Evolutionary conservation across 2,797 vertebrate species (phyloP), one percentile per base, ranked within the genome.

Genomic region (Mormyrops boulengeri): DNA sequence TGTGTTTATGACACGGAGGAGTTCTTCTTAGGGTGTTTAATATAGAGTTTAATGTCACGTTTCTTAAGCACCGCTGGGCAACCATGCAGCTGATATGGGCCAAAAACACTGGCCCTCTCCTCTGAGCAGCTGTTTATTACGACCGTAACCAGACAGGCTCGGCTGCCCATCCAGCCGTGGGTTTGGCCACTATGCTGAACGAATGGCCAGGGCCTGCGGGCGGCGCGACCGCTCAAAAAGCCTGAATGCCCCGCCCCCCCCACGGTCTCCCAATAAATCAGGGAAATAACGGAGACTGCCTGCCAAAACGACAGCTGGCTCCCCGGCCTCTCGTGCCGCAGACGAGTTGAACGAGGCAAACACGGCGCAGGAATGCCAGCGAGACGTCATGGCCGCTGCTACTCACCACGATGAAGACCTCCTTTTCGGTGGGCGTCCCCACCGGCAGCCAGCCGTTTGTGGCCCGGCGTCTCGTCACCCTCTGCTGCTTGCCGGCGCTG

Each of bases 401-500:
- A 97, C 99, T 90, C 95, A 99, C 99, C 97, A 99, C 96, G 11
- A 98, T 97, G 69, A 99, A 99, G 90, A 99, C 98, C 0, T 98
- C 98, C 95, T 97, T 99, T 94, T 99, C 97, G 8, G 96, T 97
- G 90, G 98, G 96, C 0, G 95, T 92, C 90, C 99, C 99, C 6
- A 99, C 96, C 0, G 99, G 97, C 85, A 95, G 96, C 99, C 99
- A 99, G 94, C 99, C 99, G 1, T 99, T 99, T 90, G 98, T 99
- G 60, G 95, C 96, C 91, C 97, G 96, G 41, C 97, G 96, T 53
- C 96, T 95, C 94, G 95, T 94, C 90, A 97, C 98, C 88, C 97
- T 97, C 0, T 95, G 95, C 94, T 98, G 97, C 95, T 98, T 99
- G 91, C 96, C 95, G 5, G 96, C 93, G 62, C 96, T 96, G 82